Evolutionary conservation across 1,140 invertebrate genomes (phyloP), one percentile per base, ranked within the genome.

Genomic region (Contarinia nasturtii): DNA sequence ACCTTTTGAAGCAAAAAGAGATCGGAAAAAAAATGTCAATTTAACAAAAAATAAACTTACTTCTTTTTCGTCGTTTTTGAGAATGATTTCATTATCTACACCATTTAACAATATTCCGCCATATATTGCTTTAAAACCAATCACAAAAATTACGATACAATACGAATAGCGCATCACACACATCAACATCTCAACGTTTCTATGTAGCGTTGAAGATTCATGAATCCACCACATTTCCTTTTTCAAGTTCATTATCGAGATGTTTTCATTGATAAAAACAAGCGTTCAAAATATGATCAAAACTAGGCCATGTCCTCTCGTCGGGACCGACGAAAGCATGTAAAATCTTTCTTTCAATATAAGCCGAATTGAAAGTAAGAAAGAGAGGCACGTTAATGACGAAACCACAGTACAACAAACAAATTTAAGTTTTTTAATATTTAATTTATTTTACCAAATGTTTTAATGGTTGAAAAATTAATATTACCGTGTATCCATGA

Each of bases 271-370:
- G 10, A 86, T 75, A 61, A 95, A 89, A 20, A 81, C 74, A 45
- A 90, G 58, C 1, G 86, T 84, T 88, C 90, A 95, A 63, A 93
- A 95, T 17, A 89, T 67, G 2, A 96, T 67, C 1, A 96, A 65
- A 5, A 91, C 77, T 15, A 95, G 68, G 0, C 92, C 89, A 72
- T 97, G 91, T 1, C 91, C 89, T 53, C 76, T 67, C 0, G 87
- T 79, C n/a, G 87, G 88, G n/a, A 86, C 73, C 15, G 85, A 86
- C 2, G 89, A 90, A 42, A 95, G 65, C 27, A 82, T 68, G 61
- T 77, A 82, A 54, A 80, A 72, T 48, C 87, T 72, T 66, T 97
- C 92, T 42, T 89, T 67, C 20, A 75, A 61, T 42, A 93, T 70
- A 18, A 96, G 66, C 54, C 77, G 71, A 20, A 86, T 68, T 1